These are phyloP conservation scores for Sminthopsis crassicaudata DNA, from an alignment of 2,113 vertebrate species.

Conservation along the genomic window DNA sequence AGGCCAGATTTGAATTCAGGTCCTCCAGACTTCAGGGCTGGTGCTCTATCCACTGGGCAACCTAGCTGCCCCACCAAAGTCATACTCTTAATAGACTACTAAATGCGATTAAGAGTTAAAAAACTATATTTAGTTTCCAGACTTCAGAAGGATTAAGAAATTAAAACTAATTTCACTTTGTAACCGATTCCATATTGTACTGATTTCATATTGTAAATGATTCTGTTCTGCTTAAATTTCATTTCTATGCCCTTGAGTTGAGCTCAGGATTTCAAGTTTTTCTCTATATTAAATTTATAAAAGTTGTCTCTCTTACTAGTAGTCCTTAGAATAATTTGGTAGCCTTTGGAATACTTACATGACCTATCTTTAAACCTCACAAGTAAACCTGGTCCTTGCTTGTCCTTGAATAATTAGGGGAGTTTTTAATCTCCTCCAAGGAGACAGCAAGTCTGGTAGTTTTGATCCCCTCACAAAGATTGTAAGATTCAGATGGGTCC, in stretches of 20 bases:
- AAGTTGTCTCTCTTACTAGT: not conserved
- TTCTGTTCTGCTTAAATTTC: no score
- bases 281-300: not conserved
- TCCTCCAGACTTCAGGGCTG: no score
- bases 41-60: no score
- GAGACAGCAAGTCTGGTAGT: not conserved
- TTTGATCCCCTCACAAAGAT: not conserved
- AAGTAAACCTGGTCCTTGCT: not conserved
- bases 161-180: not conserved
- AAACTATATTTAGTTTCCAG: not conserved
- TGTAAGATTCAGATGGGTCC: not conserved
- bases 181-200: not conserved
- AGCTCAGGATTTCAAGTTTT: not conserved
- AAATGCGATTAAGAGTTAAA: not conserved
- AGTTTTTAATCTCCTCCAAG: not conserved
- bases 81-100: not conserved
- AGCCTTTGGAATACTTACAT: not conserved
- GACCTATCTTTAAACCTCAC: not conserved
- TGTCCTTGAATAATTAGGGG: not conserved
- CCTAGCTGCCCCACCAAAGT: no score
- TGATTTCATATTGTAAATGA: not conserved
- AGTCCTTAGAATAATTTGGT: not conserved
- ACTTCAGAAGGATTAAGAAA: not conserved
- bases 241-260: not conserved
- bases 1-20: no score